phyloP scores from a whole-genome alignment of 2,797 vertebrate genomes.

The Hozukius guyotensis region DNA sequence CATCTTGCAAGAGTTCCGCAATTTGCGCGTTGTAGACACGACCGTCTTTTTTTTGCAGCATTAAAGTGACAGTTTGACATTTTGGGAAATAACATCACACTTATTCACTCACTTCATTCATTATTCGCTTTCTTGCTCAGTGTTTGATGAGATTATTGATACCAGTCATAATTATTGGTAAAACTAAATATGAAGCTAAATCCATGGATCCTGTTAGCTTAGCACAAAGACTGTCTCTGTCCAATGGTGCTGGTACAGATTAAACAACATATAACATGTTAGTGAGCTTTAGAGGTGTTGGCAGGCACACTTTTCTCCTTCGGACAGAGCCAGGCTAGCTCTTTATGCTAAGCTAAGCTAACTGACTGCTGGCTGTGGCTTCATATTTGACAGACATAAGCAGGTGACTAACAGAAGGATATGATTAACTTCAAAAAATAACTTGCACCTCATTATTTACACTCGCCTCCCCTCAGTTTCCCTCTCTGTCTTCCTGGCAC shows the following conservation, averaged over 20 bases:
- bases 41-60: background rate
- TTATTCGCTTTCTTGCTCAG: too few species aligned
- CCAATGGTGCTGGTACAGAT: too few species aligned
- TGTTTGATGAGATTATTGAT: too few species aligned
- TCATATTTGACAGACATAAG: background rate
- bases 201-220: too few species aligned
- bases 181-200: too few species aligned
- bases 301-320: too few species aligned
- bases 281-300: background rate
- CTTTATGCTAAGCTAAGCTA: background rate
- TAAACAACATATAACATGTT: background rate
- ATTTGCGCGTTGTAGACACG: fast-evolving
- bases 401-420: slow-evolving; percentile 42
- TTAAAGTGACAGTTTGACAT: background rate
- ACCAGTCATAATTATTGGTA: too few species aligned
- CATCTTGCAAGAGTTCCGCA: too few species aligned
- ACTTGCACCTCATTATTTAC: slow-evolving; percentile 53
- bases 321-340: background rate
- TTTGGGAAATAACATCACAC: background rate
- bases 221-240: too few species aligned
- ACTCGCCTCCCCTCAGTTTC: slow-evolving; percentile 13
- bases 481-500: slow-evolving; percentile 19
- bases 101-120: too few species aligned
- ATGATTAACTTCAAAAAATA: slow-evolving; percentile 30
- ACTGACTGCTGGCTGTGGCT: background rate